Evolutionary conservation across 2,888 invertebrate genomes (phyloP), one percentile per base, ranked within the genome.

Genomic region (Dioctria rufipes): DNA sequence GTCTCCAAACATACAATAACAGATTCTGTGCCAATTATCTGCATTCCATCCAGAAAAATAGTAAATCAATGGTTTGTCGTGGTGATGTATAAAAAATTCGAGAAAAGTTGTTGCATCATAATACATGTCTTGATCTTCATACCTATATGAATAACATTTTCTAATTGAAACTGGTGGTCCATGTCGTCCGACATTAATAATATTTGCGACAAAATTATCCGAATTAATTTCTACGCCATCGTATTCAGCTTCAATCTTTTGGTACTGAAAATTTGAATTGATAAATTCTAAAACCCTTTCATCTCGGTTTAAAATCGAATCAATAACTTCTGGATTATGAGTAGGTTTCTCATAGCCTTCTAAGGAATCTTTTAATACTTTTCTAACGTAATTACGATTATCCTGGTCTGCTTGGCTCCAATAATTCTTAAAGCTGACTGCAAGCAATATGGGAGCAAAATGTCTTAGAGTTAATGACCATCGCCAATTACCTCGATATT

Each of bases 1-100:
- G 58, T 25, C 42, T 58, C 39, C 58, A 60, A 58, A n/a, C 25
- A n/a, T 58, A 11, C 37, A 11, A 54, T 11, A 54, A 54, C 54
- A 54, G 6, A 6, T 54, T 54, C 11, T 25, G 1, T 2, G 1
- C 54, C 54, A 54, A 4, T 11, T 54, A 11, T 54, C 54, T 11
- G 11, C 11, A 3, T 42, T 58, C 73, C 73, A 73, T 11, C 60
- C 73, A 60, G 73, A 58, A 42, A 73, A 73, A 9, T 58, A 60
- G 51, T 40, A 73, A 5, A 11, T 39, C 60, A 73, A 58, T 43
- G 58, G 73, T 42, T 42, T 9, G 5, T 60, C 58, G 13, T 58
- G 58, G 25, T 39, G 39, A 4, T 58, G 73, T n/a, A 73, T 13
- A 9, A 42, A 13, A 73, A 73, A 73, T n/a, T 73, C 40, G 3